phyloP scores from a whole-genome alignment of 2,888 invertebrate species.

The Thereva unica region DNA sequence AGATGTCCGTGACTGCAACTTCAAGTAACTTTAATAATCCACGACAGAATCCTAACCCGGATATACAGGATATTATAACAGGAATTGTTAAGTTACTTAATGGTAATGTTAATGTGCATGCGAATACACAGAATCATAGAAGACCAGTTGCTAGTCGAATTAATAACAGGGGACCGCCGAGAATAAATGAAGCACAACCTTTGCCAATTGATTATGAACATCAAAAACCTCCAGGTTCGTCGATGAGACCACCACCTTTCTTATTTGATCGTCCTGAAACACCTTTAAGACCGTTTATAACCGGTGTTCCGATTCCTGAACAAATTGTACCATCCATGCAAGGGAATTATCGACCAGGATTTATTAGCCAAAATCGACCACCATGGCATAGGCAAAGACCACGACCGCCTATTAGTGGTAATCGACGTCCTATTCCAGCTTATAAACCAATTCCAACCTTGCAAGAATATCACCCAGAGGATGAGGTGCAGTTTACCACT shows the following conservation, averaged over 20 bases:
- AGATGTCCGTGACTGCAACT: slow-evolving; percentile 61
- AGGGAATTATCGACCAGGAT: slow-evolving; percentile 63
- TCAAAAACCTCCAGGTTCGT: slow-evolving; percentile 52
- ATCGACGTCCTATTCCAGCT: slow-evolving; percentile 64
- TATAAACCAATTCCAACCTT: slow-evolving; percentile 67
- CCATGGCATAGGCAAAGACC: slow-evolving; percentile 71
- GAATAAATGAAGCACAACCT: slow-evolving; percentile 77
- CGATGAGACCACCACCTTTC: slow-evolving; percentile 65
- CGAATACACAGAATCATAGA: slow-evolving; percentile 70
- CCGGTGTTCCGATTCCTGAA: slow-evolving; percentile 74
- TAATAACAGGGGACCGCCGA: slow-evolving; percentile 87
- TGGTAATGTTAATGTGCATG: slow-evolving; percentile 85
- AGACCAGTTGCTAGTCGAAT: slow-evolving; percentile 77
- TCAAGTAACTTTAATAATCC: slow-evolving; percentile 48
- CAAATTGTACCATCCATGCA: slow-evolving; percentile 69
- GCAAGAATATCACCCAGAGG: slow-evolving; percentile 52
- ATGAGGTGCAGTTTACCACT: slow-evolving; percentile 58
- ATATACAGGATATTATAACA: slow-evolving; percentile 88
- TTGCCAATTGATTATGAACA: slow-evolving; percentile 63
- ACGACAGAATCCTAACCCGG: slow-evolving; percentile 68
- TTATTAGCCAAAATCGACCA: slow-evolving; percentile 64
- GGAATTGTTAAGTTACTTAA: slow-evolving; percentile 86
- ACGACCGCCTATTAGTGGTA: slow-evolving; percentile 58
- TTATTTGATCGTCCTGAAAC: slow-evolving; percentile 74
- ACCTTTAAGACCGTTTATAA: slow-evolving; percentile 65